These are phyloP conservation scores for Cryptoprocta ferox DNA, from an alignment of 2,797 vertebrate genomes.

Conservation along the genomic window DNA sequence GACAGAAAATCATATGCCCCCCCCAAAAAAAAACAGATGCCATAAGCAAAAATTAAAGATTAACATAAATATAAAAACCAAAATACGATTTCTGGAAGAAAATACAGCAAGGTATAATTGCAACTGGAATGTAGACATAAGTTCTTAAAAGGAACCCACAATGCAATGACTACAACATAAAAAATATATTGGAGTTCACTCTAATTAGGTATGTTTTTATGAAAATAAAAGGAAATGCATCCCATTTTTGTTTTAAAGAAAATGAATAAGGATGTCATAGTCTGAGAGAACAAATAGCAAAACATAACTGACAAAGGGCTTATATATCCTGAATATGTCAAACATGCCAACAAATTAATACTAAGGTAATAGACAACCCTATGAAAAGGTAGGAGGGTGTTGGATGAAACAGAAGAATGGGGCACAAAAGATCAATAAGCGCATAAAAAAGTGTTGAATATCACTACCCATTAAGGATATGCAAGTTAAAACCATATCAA, in stretches of 20 bases:
- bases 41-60: neutral
- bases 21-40: neutral
- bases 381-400: neutral
- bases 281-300: neutral
- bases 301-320: neutral
- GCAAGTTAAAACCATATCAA: neutral
- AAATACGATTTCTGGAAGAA: neutral
- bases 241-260: neutral
- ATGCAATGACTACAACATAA: neutral
- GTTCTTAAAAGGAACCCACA: neutral
- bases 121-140: neutral
- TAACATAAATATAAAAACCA: neutral
- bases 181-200: neutral
- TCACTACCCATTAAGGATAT: neutral
- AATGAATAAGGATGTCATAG: neutral
- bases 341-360: neutral
- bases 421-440: neutral
- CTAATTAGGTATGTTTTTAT: neutral
- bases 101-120: neutral
- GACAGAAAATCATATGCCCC: neutral
- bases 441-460: neutral
- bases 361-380: neutral
- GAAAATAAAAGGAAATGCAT: neutral
- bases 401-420: neutral
- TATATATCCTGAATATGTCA: neutral